These are phyloP conservation scores for Albula glossodonta DNA, from an alignment of 2,113 vertebrate genomes.

Conservation along the genomic window DNA sequence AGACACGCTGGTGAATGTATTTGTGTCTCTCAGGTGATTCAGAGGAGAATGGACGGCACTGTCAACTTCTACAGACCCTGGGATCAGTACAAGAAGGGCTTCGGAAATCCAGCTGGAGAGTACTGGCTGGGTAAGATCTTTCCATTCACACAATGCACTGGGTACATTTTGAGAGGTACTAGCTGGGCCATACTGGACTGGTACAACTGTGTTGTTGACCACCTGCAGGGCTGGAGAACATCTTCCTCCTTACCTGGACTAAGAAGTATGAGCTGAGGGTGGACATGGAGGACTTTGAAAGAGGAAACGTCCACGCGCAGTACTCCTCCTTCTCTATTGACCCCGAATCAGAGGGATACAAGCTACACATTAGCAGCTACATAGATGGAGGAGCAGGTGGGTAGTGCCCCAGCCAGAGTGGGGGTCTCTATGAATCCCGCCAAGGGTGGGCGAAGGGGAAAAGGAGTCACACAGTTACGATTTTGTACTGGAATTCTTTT, in stretches of 20 bases:
- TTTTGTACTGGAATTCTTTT: no score
- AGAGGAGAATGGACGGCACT: slow-evolving; percentile 73
- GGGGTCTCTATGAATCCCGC: no score
- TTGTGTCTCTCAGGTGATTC: slow-evolving; percentile 65
- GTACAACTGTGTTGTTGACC: not conserved
- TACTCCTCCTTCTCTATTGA: slow-evolving; percentile 68
- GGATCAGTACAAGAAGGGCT: slow-evolving; percentile 71
- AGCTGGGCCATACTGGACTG: not conserved
- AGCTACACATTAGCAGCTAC: slow-evolving; percentile 64
- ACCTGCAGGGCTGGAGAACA: slow-evolving; percentile 69
- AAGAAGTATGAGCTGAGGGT: slow-evolving; percentile 70
- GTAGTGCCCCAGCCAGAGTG: not conserved
- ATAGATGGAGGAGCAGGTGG: slow-evolving; percentile 71
- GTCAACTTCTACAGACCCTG: slow-evolving; percentile 75
- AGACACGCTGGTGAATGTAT: not conserved
- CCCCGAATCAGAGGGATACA: slow-evolving; percentile 70
- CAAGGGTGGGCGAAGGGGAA: no score
- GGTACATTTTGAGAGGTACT: not conserved
- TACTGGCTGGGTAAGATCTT: slow-evolving; percentile 71
- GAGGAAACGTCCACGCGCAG: slow-evolving; percentile 52
- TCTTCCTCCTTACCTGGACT: slow-evolving; percentile 66
- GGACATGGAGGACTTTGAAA: slow-evolving; percentile 72
- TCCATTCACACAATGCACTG: not conserved
- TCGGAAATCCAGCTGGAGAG: slow-evolving; percentile 68
- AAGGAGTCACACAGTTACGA: no score